A percentile compares a stretch with the other conserved stretches of the same genome.
Evolutionary conservation across 2,113 vertebrate genomes (phyloP).

Genomic region (Lota lota): DNA sequence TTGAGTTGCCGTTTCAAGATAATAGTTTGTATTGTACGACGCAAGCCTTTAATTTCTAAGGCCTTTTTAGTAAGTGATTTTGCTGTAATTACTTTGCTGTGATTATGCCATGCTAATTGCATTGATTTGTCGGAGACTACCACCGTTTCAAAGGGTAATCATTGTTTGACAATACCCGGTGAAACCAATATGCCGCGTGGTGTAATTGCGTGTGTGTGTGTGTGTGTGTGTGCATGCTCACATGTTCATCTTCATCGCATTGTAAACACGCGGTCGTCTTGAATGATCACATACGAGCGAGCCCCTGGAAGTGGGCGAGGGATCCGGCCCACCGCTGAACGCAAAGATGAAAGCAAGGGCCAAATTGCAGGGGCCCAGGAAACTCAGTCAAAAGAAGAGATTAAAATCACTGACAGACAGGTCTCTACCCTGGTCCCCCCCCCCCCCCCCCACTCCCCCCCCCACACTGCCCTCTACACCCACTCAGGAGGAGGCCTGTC

Average conservation of each 20-base stretch:
- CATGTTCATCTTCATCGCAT: neutral
- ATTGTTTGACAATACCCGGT: neutral
- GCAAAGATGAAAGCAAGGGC: constrained; percentile 43
- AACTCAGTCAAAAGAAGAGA: constrained; percentile 48
- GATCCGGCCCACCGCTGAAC: no score
- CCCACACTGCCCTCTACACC: neutral
- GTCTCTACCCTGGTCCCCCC: no score
- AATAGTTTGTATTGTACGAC: no score
- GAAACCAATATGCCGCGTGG: neutral
- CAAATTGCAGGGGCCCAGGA: constrained; percentile 57
- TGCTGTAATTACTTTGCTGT: no score
- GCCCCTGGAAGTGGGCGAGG: constrained; percentile 18
- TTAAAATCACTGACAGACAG: constrained; percentile 49
- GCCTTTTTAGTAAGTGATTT: no score
- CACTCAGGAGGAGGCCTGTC: neutral
- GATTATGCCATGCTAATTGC: no score
- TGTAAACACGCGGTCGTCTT: neutral
- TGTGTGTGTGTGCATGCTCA: no score
- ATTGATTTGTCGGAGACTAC: no score
- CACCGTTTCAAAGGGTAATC: neutral
- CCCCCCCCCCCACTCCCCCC: no score
- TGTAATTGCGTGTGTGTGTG: neutral
- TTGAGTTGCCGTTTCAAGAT: no score
- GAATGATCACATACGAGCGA: constrained; percentile 26
- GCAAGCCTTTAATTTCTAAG: no score